phyloP scores from a whole-genome alignment of 2,797 vertebrate species.

The Yasuhikotakia modesta region DNA sequence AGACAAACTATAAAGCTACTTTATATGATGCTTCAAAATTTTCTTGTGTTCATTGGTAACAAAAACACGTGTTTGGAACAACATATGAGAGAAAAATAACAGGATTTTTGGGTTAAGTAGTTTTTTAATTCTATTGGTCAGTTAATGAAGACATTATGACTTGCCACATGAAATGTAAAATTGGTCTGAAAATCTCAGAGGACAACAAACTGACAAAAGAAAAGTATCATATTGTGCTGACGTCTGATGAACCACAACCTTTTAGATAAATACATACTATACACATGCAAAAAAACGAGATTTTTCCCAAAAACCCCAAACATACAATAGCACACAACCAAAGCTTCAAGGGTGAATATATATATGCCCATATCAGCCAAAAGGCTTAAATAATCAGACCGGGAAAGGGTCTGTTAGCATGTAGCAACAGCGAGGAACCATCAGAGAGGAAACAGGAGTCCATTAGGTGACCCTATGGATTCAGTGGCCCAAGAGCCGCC shows the following conservation, averaged over 20 bases:
- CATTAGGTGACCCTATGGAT: slow-evolving; percentile 26
- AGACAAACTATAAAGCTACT: too few species aligned
- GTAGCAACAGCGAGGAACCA: slow-evolving; percentile 17
- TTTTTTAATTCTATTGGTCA: too few species aligned
- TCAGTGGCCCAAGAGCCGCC: slow-evolving; percentile 12
- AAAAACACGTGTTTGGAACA: too few species aligned
- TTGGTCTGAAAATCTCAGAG: slow-evolving; percentile 7
- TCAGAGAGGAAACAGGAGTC: too few species aligned
- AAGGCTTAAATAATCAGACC: slow-evolving; percentile 9
- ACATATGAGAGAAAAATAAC: too few species aligned
- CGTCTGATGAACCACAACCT: neutral
- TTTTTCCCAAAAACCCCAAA: slow-evolving; percentile 2
- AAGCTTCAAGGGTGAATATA: neutral
- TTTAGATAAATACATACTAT: slow-evolving; percentile 12
- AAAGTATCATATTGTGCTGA: neutral
- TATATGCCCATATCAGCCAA: slow-evolving; percentile 12
- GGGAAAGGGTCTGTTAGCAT: slow-evolving; percentile 5
- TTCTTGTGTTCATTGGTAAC: too few species aligned
- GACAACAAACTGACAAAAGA: slow-evolving; percentile 11
- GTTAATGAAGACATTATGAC: neutral
- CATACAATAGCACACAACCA: slow-evolving; percentile 8
- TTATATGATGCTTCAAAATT: too few species aligned
- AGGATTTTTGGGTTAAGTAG: too few species aligned
- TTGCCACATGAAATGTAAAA: slow-evolving; percentile 4
- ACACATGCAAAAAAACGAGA: neutral